Evolutionary conservation across 2,113 vertebrate genomes (phyloP).

Genomic region (Hippolais icterina): DNA sequence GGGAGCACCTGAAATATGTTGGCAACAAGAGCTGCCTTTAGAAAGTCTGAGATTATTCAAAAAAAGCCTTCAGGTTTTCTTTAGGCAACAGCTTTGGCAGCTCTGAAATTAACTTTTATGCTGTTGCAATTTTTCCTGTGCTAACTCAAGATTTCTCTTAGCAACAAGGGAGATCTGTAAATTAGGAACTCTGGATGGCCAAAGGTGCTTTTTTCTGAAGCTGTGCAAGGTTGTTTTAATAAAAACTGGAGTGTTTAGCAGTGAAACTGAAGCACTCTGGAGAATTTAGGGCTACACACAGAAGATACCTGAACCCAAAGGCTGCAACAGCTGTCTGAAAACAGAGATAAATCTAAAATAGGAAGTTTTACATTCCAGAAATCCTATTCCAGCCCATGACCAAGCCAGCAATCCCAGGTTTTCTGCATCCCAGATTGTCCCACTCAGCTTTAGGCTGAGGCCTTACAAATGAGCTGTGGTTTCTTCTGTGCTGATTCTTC

Average conservation of each 20-base stretch:
- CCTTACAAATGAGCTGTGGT: neutral
- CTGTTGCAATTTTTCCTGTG: neutral
- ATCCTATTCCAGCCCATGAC: neutral
- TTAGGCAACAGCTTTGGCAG: neutral
- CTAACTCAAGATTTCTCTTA: neutral
- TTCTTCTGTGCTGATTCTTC: neutral
- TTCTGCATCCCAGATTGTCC: neutral
- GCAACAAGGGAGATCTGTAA: neutral
- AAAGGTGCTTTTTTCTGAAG: neutral
- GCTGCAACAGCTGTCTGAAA: neutral
- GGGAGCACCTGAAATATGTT: neutral
- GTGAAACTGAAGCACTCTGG: neutral
- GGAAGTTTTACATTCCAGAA: neutral
- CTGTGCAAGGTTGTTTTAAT: neutral
- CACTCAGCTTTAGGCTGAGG: neutral
- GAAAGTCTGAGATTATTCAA: neutral
- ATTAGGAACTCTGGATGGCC: neutral
- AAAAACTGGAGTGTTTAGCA: neutral
- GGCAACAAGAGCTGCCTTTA: neutral
- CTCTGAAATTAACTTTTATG: neutral
- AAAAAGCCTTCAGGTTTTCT: neutral
- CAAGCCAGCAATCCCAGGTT: neutral
- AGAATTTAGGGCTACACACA: neutral
- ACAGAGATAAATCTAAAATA: neutral
- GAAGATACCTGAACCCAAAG: neutral